These are phyloP conservation scores for Miltochrista miniata DNA, from an alignment of 2,888 invertebrate genomes.

Conservation along the genomic window DNA sequence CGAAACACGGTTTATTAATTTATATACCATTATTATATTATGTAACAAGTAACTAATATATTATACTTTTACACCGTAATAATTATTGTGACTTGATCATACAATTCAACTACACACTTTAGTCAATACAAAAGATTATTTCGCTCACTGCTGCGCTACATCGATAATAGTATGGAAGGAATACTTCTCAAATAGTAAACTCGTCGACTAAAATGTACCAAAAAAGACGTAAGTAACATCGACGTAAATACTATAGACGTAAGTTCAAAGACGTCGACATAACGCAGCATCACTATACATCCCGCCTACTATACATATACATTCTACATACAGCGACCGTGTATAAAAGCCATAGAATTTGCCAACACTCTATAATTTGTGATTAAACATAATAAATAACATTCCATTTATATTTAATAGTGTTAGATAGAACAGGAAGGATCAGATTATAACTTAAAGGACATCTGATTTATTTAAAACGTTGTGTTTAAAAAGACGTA, in stretches of 20 bases:
- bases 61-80: conserved; percentile 61
- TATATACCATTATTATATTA: conserved; percentile 61
- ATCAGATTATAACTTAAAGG: conserved; percentile 37
- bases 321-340: conserved; percentile 71
- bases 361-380: conserved; percentile 66
- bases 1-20: conserved; percentile 59
- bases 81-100: conserved; percentile 77
- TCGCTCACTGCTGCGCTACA: conserved; percentile 60
- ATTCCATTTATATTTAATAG: conserved; percentile 36
- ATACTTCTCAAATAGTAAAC: conserved; percentile 11
- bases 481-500: conserved; percentile 17
- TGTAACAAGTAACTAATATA: conserved; percentile 81
- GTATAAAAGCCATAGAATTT: conserved; percentile 69
- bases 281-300: conserved; percentile 62
- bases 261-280: conserved; percentile 43
- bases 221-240: conserved; percentile 3
- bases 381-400: conserved; percentile 53
- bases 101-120: conserved; percentile 74
- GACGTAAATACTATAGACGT: neutral
- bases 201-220: conserved; percentile 11
- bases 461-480: conserved; percentile 42
- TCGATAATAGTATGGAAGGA: conserved; percentile 47
- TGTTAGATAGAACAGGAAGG: conserved; percentile 40
- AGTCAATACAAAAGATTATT: conserved; percentile 68
- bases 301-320: conserved; percentile 70